Conservation (phyloP, 2,113 vertebrate genomes). For the Probosciger aterrimus region DNA sequence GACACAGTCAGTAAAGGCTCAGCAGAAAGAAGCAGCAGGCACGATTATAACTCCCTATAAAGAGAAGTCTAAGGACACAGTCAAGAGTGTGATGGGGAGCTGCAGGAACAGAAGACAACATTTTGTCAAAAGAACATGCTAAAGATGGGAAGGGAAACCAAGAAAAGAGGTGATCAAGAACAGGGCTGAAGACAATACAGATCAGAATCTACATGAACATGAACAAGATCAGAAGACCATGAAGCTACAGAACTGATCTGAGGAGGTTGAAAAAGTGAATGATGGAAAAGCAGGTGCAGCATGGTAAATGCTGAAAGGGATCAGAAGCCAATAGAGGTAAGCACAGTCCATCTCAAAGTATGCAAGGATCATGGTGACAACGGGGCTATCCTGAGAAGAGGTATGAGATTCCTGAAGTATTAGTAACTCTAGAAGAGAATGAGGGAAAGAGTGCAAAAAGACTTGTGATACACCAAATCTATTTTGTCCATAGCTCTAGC, state of each 20-base stretch:
- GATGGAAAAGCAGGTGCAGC: not conserved
- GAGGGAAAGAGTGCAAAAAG: not conserved
- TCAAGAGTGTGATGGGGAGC: not conserved
- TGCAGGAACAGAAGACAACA: not conserved
- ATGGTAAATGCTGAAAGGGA: not conserved
- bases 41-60: not conserved
- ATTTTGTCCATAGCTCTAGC: not conserved
- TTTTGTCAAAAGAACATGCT: not conserved
- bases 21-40: not conserved
- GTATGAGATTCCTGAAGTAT: not conserved
- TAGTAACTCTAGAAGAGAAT: not conserved
- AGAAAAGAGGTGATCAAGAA: not conserved
- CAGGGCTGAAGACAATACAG: not conserved
- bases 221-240: not conserved
- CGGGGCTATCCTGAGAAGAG: not conserved
- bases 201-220: not conserved
- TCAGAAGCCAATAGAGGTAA: not conserved
- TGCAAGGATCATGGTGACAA: not conserved
- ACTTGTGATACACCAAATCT: not conserved
- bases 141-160: not conserved
- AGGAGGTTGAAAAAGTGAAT: not conserved
- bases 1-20: not conserved
- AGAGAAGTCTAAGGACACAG: not conserved
- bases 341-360: not conserved
- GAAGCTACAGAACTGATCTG: not conserved